phyloP scores from a whole-genome alignment of 64 coral and sea anemone species.

The Porites lutea region DNA sequence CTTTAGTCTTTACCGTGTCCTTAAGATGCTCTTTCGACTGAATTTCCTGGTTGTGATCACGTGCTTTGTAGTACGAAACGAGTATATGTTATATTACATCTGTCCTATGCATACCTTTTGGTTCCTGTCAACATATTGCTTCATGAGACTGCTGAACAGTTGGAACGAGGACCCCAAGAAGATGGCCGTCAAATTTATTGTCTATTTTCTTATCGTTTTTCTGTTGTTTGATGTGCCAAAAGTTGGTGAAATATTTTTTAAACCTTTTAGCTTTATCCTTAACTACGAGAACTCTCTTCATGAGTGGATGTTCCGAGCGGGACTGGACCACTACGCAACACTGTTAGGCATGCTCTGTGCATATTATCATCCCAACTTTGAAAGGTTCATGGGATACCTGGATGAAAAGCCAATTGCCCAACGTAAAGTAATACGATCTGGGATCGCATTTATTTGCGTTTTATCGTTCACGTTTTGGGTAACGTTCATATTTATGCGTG shows the following conservation, averaged over 20 bases:
- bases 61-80: conserved; percentile 84
- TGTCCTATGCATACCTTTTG: conserved; percentile 97
- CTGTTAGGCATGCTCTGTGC: conserved; percentile 87
- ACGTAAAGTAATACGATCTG: conserved; percentile 47
- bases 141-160: conserved; percentile 80
- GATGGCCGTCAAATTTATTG: conserved; percentile 76
- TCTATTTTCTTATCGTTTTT: conserved; percentile 77
- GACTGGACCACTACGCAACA: conserved; percentile 90
- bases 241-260: conserved; percentile 79
- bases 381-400: conserved; percentile 57
- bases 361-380: conserved; percentile 80
- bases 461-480: conserved; percentile 59
- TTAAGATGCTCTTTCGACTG: conserved; percentile 93
- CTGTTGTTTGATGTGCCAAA: conserved; percentile 78
- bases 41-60: conserved; percentile 91
- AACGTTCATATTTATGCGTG: conserved; percentile 71
- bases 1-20: conserved; percentile 85
- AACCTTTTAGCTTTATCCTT: conserved; percentile 69
- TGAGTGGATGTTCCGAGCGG: conserved; percentile 96
- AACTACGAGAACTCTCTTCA: conserved; percentile 83
- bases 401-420: conserved; percentile 47
- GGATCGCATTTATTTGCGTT: conserved; percentile 43
- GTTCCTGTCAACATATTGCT: conserved; percentile 85
- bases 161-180: conserved; percentile 84
- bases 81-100: conserved; percentile 97